A percentile compares a stretch with the other conserved stretches of the same genome.
Conservation (phyloP, 2,797 vertebrate genomes). For the Odontamblyopus rebecca region DNA sequence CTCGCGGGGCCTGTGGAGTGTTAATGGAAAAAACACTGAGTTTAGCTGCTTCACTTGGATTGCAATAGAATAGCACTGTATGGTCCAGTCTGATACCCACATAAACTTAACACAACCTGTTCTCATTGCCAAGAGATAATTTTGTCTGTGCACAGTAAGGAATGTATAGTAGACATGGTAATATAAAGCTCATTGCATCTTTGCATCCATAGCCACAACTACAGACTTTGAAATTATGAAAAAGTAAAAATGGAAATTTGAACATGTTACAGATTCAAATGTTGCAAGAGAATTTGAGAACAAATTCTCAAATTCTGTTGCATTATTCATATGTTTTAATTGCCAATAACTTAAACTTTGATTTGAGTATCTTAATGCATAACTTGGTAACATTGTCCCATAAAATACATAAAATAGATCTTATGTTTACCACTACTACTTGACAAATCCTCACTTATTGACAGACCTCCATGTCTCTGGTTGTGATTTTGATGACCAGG, state of each 20-base stretch:
- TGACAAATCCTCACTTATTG: background rate
- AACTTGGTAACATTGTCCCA: background rate
- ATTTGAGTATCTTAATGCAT: background rate
- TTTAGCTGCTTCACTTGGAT: conserved; percentile 16
- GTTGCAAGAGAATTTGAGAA: too few species aligned
- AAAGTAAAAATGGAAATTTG: too few species aligned
- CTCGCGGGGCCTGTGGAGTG: conserved; percentile 11
- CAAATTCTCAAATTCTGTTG: too few species aligned
- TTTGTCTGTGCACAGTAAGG: background rate
- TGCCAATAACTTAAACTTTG: background rate
- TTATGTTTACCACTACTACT: background rate
- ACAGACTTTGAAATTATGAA: too few species aligned
- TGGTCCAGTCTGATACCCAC: conserved; percentile 18
- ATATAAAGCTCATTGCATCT: too few species aligned
- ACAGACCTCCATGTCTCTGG: background rate
- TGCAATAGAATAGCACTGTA: conserved; percentile 10
- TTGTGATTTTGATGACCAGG: background rate
- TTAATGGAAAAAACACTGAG: conserved; percentile 3
- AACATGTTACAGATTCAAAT: too few species aligned
- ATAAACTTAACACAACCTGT: conserved; percentile 17
- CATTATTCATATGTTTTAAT: too few species aligned
- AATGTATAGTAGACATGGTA: too few species aligned
- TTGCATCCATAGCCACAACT: too few species aligned
- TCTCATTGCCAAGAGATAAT: background rate
- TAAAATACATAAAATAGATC: background rate